phyloP scores from a whole-genome alignment of 1,140 invertebrate species.

The Diachasma alloeum region DNA sequence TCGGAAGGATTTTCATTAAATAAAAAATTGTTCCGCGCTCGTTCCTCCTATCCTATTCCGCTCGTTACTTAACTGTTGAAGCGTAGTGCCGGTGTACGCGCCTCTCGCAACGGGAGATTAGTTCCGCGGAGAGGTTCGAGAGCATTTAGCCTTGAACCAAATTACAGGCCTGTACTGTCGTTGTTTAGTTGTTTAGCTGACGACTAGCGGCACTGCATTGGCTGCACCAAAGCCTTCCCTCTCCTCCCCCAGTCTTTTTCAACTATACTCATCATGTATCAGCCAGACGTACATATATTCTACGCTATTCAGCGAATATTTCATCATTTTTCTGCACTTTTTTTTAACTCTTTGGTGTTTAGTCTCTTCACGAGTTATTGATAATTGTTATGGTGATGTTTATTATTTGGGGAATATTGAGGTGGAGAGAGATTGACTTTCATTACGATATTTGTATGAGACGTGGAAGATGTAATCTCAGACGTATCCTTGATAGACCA shows the following conservation, averaged over 20 bases:
- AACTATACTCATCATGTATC: background rate
- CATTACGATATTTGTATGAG: slow-evolving; percentile 48
- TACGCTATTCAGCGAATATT: background rate
- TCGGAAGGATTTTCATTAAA: background rate
- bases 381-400: background rate
- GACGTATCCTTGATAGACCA: slow-evolving; percentile 49
- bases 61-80: slow-evolving; percentile 20
- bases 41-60: background rate
- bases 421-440: slow-evolving; percentile 48
- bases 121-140: slow-evolving; percentile 37
- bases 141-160: slow-evolving; percentile 46
- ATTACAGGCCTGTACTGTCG: slow-evolving; percentile 39
- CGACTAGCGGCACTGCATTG: slow-evolving; percentile 4
- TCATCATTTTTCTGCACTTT: background rate
- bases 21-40: background rate
- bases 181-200: slow-evolving; percentile 48
- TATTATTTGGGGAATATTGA: background rate
- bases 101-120: slow-evolving; percentile 36
- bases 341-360: background rate
- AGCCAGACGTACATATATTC: background rate
- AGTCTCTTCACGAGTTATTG: background rate
- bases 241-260: background rate
- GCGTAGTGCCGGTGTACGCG: slow-evolving; percentile 27
- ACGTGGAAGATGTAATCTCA: slow-evolving; percentile 46
- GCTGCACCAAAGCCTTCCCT: background rate